phyloP scores from a whole-genome alignment of 2,888 invertebrate species.

The Lepidocyrtinus sp. region DNA sequence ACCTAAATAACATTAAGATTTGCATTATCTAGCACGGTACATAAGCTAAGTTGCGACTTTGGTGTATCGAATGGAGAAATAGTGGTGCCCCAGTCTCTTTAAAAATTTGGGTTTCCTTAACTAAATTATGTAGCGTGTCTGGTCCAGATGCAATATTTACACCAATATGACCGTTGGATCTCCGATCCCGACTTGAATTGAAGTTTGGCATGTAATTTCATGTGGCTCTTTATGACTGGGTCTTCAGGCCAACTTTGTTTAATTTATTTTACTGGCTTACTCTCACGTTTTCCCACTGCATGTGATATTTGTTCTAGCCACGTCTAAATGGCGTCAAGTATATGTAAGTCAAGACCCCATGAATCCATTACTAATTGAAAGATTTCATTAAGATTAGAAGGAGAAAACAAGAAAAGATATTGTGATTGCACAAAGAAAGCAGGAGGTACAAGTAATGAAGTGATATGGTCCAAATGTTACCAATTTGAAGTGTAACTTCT shows the following conservation, averaged over 20 bases:
- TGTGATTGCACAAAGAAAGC: background rate
- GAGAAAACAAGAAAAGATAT: background rate
- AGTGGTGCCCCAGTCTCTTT: no score
- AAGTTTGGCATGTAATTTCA: no score
- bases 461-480: background rate
- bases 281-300: background rate
- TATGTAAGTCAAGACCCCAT: constrained; percentile 24
- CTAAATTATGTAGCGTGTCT: no score
- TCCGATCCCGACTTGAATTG: no score
- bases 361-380: constrained; percentile 50
- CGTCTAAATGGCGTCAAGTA: constrained; percentile 30
- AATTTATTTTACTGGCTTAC: background rate
- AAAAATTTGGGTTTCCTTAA: no score
- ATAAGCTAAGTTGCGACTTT: no score
- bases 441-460: background rate
- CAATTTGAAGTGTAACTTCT: background rate
- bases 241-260: background rate
- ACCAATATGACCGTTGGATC: no score
- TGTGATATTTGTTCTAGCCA: constrained; percentile 32
- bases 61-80: no score
- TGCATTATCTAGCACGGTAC: no score
- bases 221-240: no score
- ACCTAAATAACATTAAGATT: background rate
- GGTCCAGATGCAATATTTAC: no score
- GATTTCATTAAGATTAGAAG: constrained; percentile 11